A percentile compares a stretch with the other conserved stretches of the same genome.
Evolutionary conservation across 2,113 vertebrate genomes (phyloP).

Genomic region (Tragelaphus imberbis): DNA sequence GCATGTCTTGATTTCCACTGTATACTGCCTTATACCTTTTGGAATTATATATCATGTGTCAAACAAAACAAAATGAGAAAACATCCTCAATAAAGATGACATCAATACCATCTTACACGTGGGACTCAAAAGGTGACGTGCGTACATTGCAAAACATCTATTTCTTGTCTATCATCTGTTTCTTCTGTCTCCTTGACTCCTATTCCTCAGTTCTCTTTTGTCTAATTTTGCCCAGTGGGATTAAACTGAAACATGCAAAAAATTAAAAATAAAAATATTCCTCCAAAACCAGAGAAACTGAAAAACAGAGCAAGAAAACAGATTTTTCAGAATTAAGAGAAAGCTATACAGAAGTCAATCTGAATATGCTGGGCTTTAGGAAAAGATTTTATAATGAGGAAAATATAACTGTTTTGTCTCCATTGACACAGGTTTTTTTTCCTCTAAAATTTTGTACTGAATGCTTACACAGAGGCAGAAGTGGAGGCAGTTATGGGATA

Average conservation of each 20-base stretch:
- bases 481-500: background rate
- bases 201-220: background rate
- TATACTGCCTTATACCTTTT: background rate
- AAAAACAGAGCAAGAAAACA: background rate
- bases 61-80: background rate
- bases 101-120: background rate
- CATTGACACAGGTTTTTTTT: background rate
- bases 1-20: too few relatives aligned
- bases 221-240: background rate
- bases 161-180: background rate
- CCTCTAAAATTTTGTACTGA: background rate
- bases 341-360: background rate
- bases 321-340: background rate
- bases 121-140: background rate
- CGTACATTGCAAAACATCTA: background rate
- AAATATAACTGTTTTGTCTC: background rate
- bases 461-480: background rate
- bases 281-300: background rate
- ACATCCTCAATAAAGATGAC: background rate
- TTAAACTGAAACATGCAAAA: background rate
- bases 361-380: background rate
- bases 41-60: background rate
- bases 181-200: background rate
- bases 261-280: background rate
- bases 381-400: background rate